A percentile compares a stretch with the other conserved stretches of the same genome.
Evolutionary conservation across 2,888 invertebrate genomes (phyloP).

Genomic region (Agrotis segetum): DNA sequence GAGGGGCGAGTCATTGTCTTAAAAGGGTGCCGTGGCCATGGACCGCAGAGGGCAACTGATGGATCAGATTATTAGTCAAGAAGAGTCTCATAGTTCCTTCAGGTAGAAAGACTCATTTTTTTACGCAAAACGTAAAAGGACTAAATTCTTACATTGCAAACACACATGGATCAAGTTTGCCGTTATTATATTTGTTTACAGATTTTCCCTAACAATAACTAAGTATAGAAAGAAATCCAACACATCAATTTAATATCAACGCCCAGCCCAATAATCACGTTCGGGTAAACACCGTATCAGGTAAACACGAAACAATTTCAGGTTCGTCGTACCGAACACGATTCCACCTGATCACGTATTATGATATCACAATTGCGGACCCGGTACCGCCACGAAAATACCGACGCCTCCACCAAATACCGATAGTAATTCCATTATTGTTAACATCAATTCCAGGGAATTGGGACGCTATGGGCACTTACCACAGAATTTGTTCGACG

Average conservation of each 20-base stretch:
- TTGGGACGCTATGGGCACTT: constrained; percentile 13
- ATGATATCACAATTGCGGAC: constrained; percentile 23
- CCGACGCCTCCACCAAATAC: constrained; percentile 22
- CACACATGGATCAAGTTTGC: not conserved
- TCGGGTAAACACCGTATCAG: not conserved
- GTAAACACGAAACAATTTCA: constrained; percentile 22
- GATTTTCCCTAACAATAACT: not conserved
- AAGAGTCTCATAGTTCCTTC: too few species aligned
- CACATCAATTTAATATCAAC: constrained; percentile 6
- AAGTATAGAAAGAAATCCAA: not conserved
- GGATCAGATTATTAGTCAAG: too few species aligned
- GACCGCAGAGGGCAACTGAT: too few species aligned
- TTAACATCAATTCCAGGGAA: constrained; percentile 32
- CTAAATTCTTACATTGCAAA: too few species aligned
- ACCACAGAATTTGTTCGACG: constrained; percentile 23
- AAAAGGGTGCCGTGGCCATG: too few species aligned
- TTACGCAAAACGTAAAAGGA: too few species aligned
- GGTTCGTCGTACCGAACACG: not conserved
- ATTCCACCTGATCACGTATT: constrained; percentile 29
- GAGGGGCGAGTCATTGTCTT: too few species aligned
- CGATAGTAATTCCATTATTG: constrained; percentile 48
- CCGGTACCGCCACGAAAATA: not conserved
- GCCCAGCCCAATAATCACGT: constrained; percentile 1
- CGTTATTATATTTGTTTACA: not conserved
- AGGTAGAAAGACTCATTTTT: too few species aligned